Evolutionary conservation across 53 echinoderm and acorn worm species (phyloP).

Genomic region (Antedon mediterranea): DNA sequence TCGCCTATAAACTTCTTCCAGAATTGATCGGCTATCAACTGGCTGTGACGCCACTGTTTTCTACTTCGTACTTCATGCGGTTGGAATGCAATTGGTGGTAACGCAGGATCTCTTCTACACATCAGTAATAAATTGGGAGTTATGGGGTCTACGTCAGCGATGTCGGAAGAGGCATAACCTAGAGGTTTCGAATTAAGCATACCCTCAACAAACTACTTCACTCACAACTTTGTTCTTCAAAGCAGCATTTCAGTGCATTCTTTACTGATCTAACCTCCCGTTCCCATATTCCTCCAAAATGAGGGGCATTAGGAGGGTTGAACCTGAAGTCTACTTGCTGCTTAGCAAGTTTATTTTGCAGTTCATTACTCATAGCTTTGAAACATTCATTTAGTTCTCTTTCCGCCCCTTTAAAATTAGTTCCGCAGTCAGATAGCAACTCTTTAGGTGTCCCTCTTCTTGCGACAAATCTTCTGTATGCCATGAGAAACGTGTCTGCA

Average conservation of each 20-base stretch:
- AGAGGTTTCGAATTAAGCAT: constrained; percentile 36
- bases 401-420: constrained; percentile 27
- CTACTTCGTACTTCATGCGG: constrained; percentile 4
- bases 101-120: constrained; percentile 19
- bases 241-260: constrained; percentile 11
- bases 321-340: not conserved
- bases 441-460: constrained; percentile 17
- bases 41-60: constrained; percentile 23
- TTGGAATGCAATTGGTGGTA: constrained; percentile 2
- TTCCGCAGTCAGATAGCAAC: constrained; percentile 18
- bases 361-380: not conserved
- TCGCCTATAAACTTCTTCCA: constrained; percentile 14
- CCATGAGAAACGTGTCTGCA: constrained; percentile 16
- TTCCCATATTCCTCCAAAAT: constrained; percentile 33
- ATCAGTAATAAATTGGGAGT: constrained; percentile 30
- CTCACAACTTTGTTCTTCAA: constrained; percentile 16
- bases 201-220: constrained; percentile 27
- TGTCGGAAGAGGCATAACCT: constrained; percentile 22
- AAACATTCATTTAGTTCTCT: constrained; percentile 16
- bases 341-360: not conserved
- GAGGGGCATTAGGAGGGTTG: constrained; percentile 12
- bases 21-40: constrained; percentile 26
- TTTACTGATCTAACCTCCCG: constrained; percentile 16
- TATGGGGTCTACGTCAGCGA: constrained; percentile 20
- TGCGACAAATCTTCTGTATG: constrained; percentile 21